Percentiles rank a stretch among this genome's conserved stretches.
Conservation (phyloP, 1,140 invertebrate species). For the Nasonia longicornis region DNA sequence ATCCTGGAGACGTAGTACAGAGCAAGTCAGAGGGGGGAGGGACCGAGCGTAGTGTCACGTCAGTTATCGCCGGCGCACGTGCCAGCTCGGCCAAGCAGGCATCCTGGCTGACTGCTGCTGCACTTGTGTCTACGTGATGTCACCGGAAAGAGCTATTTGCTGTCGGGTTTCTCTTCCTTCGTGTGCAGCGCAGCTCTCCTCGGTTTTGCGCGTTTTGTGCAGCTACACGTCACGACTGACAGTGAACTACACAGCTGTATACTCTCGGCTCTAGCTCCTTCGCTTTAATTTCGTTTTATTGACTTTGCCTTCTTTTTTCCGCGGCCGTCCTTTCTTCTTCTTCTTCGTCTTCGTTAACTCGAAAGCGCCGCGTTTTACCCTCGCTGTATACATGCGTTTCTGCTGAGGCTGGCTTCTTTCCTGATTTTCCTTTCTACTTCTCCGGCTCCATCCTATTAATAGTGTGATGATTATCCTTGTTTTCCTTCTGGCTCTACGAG, state of each 20-base stretch:
- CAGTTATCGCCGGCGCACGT: slow-evolving; percentile 12
- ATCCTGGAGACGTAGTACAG: too few relatives aligned
- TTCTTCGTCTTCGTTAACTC: not conserved
- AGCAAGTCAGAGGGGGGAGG: not conserved
- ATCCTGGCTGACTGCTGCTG: not conserved
- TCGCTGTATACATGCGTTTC: not conserved
- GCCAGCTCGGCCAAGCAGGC: not conserved
- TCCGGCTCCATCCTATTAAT: not conserved
- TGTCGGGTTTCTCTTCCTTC: not conserved
- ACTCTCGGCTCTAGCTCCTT: not conserved
- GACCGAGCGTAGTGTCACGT: not conserved
- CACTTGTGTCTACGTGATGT: slow-evolving; percentile 36
- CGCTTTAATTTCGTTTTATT: slow-evolving; percentile 1
- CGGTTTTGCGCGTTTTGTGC: slow-evolving; percentile 15
- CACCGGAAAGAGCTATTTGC: slow-evolving; percentile 39
- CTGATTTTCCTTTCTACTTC: not conserved
- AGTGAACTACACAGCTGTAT: not conserved
- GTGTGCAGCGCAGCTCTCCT: not conserved
- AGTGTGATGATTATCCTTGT: slow-evolving; percentile 24
- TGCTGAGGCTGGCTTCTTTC: not conserved
- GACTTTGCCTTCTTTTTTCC: not conserved
- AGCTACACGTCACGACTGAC: not conserved
- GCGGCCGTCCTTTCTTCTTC: not conserved
- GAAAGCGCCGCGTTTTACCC: not conserved
- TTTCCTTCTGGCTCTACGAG: slow-evolving; percentile 3